Evolutionary conservation across 2,113 vertebrate genomes (phyloP).

Genomic region (Isurus oxyrinchus): DNA sequence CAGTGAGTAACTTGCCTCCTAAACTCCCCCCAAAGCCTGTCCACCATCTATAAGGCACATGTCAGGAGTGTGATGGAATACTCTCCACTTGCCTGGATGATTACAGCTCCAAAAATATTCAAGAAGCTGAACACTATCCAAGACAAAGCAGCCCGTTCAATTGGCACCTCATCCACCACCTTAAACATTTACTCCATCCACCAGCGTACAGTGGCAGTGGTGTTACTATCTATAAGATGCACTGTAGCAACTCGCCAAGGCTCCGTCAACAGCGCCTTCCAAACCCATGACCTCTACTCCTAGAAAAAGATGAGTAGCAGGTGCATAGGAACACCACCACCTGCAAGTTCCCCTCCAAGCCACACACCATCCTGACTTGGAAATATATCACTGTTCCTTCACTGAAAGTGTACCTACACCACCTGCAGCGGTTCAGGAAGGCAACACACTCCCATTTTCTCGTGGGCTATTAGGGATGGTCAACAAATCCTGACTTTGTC

Average conservation of each 20-base stretch:
- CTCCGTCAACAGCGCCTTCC: neutral
- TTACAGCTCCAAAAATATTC: too few species aligned
- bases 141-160: neutral
- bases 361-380: too few species aligned
- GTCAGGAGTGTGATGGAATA: too few species aligned
- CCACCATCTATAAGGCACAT: too few species aligned
- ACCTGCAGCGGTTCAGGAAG: neutral
- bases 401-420: neutral
- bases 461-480: neutral
- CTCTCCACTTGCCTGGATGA: too few species aligned
- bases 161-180: neutral
- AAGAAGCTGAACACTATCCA: neutral
- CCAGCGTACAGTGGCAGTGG: neutral
- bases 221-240: neutral
- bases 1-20: too few species aligned
- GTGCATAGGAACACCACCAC: neutral
- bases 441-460: neutral
- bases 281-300: neutral
- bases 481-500: neutral
- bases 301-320: neutral
- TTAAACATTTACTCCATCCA: neutral
- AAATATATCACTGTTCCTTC: too few species aligned
- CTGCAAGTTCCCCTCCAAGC: neutral
- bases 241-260: neutral
- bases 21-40: too few species aligned